Conservation (phyloP, 2,888 invertebrate species). For the Drosophila antonietae region DNA sequence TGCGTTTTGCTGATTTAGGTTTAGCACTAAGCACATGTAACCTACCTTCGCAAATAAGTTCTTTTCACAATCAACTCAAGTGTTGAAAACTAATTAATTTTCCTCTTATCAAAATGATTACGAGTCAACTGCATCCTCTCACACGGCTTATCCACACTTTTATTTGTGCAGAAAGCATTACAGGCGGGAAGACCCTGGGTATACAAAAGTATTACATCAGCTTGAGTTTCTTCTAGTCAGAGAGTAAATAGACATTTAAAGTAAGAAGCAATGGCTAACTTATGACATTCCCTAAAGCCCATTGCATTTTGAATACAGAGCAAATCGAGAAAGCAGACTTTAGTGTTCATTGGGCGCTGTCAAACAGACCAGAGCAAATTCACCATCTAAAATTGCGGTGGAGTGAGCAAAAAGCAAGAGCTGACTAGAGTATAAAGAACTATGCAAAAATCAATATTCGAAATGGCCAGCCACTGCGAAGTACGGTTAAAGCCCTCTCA, state of each 20-base stretch:
- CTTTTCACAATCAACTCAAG: slow-evolving; percentile 50
- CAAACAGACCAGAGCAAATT: slow-evolving; percentile 19
- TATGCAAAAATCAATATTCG: slow-evolving; percentile 56
- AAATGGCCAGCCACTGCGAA: slow-evolving; percentile 49
- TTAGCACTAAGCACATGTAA: slow-evolving; percentile 28
- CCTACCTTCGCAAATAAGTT: slow-evolving; percentile 34
- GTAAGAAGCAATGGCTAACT: background rate
- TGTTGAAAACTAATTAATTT: slow-evolving; percentile 66
- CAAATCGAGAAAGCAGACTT: slow-evolving; percentile 19
- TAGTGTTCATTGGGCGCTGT: slow-evolving; percentile 32
- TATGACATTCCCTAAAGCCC: background rate
- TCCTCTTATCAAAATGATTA: slow-evolving; percentile 1
- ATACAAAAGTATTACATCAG: background rate
- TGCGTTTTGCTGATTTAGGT: slow-evolving; percentile 31
- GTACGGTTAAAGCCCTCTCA: slow-evolving; percentile 10
- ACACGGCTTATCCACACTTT: background rate
- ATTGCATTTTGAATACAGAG: background rate
- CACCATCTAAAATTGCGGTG: slow-evolving; percentile 8
- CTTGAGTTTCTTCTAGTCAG: background rate
- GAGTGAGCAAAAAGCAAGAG: slow-evolving; percentile 2
- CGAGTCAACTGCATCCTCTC: background rate
- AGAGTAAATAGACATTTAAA: background rate
- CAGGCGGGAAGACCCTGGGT: no score
- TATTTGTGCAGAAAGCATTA: background rate
- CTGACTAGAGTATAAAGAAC: slow-evolving; percentile 7